Evolutionary conservation across 1,140 invertebrate species (phyloP).

Genomic region (Varroa destructor): DNA sequence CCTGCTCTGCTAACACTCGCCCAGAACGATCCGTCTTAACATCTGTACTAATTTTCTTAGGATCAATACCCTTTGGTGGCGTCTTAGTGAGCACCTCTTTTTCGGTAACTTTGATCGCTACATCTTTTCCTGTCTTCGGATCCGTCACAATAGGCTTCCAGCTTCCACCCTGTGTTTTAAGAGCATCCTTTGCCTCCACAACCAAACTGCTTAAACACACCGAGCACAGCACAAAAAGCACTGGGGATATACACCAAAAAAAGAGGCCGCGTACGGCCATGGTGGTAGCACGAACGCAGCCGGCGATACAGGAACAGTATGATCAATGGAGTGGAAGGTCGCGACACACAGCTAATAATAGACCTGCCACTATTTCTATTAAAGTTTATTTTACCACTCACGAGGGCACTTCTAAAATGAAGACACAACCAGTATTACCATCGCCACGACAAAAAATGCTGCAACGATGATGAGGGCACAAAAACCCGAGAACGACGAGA

Average conservation of each 20-base stretch:
- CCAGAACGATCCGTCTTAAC: slow-evolving; percentile 15
- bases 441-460: no score
- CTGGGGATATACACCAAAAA: not conserved
- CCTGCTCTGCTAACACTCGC: slow-evolving; percentile 1
- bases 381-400: no score
- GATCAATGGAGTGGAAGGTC: no score
- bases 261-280: slow-evolving; percentile 13
- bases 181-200: not conserved
- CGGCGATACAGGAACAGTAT: no score
- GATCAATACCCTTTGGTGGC: not conserved
- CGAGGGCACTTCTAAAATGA: no score
- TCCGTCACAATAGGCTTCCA: slow-evolving; percentile 26
- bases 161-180: not conserved
- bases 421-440: no score
- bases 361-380: no score
- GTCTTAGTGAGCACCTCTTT: slow-evolving; percentile 14
- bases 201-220: slow-evolving; percentile 3
- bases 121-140: slow-evolving; percentile 21
- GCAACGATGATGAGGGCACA: slow-evolving; percentile 7
- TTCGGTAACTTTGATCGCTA: slow-evolving; percentile 5
- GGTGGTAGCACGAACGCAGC: not conserved
- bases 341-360: no score
- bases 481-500: not conserved
- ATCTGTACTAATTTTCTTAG: slow-evolving; percentile 3
- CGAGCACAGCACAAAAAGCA: not conserved